Evolutionary conservation across 2,113 vertebrate species (phyloP).

Genomic region (Gasterosteus nipponicus): DNA sequence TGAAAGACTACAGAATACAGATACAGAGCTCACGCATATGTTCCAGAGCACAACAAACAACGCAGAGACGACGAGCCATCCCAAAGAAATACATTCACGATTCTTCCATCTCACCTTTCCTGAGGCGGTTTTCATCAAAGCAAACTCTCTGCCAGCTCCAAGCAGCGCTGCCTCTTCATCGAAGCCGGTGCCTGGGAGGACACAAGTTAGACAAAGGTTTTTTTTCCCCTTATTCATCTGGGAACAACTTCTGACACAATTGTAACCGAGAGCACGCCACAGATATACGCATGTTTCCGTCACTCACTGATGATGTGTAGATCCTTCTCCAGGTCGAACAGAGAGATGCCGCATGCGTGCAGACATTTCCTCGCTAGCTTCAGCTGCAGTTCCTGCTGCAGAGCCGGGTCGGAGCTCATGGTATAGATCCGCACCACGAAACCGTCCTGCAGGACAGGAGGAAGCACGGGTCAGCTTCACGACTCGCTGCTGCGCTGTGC

Average conservation of each 20-base stretch:
- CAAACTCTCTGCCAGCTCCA: slow-evolving; percentile 98
- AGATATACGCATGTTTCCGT: neutral
- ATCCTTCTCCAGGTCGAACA: slow-evolving; percentile 98
- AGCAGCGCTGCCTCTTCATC: slow-evolving; percentile 97
- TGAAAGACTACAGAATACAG: slow-evolving; percentile 39
- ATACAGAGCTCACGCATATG: slow-evolving; percentile 32
- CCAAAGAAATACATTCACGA: neutral
- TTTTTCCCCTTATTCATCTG: neutral
- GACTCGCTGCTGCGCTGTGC: neutral
- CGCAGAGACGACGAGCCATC: neutral
- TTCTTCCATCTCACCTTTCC: slow-evolving; percentile 89
- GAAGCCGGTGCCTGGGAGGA: slow-evolving; percentile 92
- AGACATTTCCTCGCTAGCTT: slow-evolving; percentile 98
- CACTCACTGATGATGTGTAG: slow-evolving; percentile 98
- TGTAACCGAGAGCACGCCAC: neutral
- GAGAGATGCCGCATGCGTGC: slow-evolving; percentile 96
- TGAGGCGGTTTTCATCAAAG: slow-evolving; percentile 96
- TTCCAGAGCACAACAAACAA: slow-evolving; percentile 18
- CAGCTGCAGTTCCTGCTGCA: slow-evolving; percentile 98
- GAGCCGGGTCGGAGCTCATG: slow-evolving; percentile 92
- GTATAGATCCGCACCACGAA: slow-evolving; percentile 98
- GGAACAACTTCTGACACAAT: neutral
- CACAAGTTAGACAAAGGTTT: slow-evolving; percentile 27
- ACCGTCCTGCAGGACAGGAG: slow-evolving; percentile 86
- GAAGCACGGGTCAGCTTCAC: slow-evolving; percentile 16